Percentiles rank a stretch among this genome's conserved stretches.
phyloP scores from a whole-genome alignment of 2,888 invertebrate genomes.

The Ormyrus labotus region DNA sequence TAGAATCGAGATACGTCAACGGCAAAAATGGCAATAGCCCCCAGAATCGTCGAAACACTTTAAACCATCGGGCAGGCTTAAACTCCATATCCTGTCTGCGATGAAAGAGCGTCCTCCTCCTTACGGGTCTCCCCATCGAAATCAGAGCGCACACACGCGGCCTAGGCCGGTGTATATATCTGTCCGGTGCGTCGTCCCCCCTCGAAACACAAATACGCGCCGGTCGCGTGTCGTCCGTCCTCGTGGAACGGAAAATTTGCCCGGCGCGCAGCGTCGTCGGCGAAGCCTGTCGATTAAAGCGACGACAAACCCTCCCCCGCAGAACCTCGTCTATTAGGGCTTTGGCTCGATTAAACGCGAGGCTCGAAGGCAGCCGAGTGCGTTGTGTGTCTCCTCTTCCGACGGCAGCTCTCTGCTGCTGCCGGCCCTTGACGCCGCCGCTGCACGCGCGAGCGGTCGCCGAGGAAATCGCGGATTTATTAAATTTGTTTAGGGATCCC shows the following conservation, averaged over 20 bases:
- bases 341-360: conserved; percentile 58
- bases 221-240: not conserved
- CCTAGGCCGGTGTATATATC: no score
- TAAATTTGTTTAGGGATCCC: conserved; percentile 73
- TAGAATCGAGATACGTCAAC: no score
- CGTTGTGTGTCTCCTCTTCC: not conserved
- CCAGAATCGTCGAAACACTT: no score
- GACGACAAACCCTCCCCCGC: conserved; percentile 10
- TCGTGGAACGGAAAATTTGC: conserved; percentile 46
- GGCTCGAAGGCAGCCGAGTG: conserved; percentile 48
- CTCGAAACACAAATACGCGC: no score
- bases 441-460: conserved; percentile 59
- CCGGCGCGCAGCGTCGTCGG: conserved; percentile 1
- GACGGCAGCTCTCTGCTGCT: not conserved
- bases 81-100: no score
- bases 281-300: conserved; percentile 47
- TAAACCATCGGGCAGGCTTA: no score
- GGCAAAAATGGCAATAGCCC: no score
- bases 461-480: conserved; percentile 74
- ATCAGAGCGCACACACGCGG: no score
- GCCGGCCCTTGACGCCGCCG: conserved; percentile 49
- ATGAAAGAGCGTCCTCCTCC: no score
- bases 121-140: no score
- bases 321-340: conserved; percentile 54
- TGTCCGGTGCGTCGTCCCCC: no score